Conservation (phyloP, 1,140 invertebrate species). For the Pomacea maculata region DNA sequence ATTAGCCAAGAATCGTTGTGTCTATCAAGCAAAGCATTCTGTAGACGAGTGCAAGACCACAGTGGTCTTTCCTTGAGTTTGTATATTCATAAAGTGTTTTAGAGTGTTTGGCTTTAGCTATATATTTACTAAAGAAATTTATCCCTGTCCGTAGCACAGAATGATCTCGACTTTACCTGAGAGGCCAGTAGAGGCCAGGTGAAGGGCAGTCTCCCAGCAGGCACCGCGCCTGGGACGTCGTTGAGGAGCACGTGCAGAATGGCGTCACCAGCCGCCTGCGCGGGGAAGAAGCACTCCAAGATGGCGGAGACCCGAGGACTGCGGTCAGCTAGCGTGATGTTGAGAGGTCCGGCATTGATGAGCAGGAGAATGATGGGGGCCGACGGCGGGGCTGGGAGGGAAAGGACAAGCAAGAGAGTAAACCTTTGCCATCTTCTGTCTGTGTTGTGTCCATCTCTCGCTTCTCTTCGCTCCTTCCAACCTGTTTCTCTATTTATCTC, state of each 20-base stretch:
- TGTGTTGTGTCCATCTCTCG: not conserved
- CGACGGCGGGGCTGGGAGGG: not conserved
- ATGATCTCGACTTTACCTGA: conserved; percentile 7
- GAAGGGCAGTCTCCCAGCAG: conserved; percentile 52
- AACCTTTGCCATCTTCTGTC: not conserved
- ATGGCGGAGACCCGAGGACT: conserved; percentile 42
- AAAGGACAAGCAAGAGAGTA: not conserved
- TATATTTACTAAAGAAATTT: not conserved
- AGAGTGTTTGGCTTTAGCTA: not conserved
- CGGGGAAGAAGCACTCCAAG: conserved; percentile 57
- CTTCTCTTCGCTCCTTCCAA: too few relatives aligned
- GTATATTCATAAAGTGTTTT: not conserved
- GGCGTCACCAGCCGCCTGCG: conserved; percentile 54
- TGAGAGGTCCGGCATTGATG: conserved; percentile 53
- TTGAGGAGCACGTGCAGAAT: conserved; percentile 37
- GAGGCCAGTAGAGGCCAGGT: conserved; percentile 45
- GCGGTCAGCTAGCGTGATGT: conserved; percentile 45
- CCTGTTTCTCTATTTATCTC: too few relatives aligned
- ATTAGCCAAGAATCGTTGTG: not conserved
- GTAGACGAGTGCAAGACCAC: not conserved
- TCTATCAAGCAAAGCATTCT: not conserved
- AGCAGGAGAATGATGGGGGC: conserved; percentile 48
- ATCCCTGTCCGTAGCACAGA: not conserved
- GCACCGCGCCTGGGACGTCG: conserved; percentile 32
- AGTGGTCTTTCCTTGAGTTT: not conserved